phyloP scores from a whole-genome alignment of 2,888 invertebrate species.

The Dioctria linearis region DNA sequence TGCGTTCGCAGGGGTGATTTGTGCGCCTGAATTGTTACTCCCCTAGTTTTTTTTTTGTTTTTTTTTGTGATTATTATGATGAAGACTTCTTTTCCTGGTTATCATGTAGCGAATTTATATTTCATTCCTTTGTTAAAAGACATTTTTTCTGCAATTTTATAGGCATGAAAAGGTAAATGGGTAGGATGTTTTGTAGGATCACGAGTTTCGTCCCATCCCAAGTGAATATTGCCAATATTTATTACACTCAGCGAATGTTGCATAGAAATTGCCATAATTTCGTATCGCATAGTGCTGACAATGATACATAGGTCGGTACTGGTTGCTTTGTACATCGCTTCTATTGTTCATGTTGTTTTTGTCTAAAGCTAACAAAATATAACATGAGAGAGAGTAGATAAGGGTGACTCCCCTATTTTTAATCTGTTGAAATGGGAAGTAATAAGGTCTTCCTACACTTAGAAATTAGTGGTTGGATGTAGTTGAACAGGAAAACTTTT shows the following conservation, averaged over 20 bases:
- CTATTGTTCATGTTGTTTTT: not conserved
- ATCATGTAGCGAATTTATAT: conserved; percentile 50
- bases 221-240: conserved; percentile 30
- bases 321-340: not conserved
- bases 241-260: conserved; percentile 45
- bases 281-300: conserved; percentile 7
- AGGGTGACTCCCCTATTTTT: not conserved
- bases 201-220: conserved; percentile 6
- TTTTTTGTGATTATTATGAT: conserved; percentile 46
- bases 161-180: conserved; percentile 19
- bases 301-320: conserved; percentile 14
- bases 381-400: not conserved
- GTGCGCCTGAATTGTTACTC: conserved; percentile 2
- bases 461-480: too few relatives aligned
- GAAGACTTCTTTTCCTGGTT: conserved; percentile 48
- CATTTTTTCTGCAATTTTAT: conserved; percentile 36
- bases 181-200: not conserved
- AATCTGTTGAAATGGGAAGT: conserved; percentile 35
- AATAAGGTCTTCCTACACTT: conserved; percentile 42
- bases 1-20: not conserved
- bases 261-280: conserved; percentile 50
- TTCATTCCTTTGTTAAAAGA: conserved; percentile 46
- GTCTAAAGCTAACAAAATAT: conserved; percentile 20
- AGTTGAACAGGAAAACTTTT: too few relatives aligned
- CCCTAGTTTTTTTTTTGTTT: not conserved